A percentile compares a stretch with the other conserved stretches of the same genome.
phyloP scores from a whole-genome alignment of 2,113 vertebrate species.

The Menura novaehollandiae region DNA sequence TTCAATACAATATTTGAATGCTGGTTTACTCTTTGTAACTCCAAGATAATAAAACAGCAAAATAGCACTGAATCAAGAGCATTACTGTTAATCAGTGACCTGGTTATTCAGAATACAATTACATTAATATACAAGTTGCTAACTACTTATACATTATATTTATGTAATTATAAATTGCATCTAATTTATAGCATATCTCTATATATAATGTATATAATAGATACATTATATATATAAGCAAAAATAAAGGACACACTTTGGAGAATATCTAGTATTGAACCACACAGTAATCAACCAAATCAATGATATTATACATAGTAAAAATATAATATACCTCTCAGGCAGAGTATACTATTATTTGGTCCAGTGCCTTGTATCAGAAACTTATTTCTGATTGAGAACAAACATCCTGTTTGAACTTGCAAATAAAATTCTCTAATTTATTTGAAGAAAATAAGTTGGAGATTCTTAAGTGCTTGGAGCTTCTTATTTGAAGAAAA shows the following conservation, averaged over 20 bases:
- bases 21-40: neutral
- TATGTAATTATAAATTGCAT: neutral
- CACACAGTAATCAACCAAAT: neutral
- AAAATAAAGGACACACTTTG: neutral
- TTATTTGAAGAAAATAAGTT: neutral
- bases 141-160: neutral
- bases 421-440: neutral
- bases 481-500: neutral
- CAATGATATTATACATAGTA: neutral
- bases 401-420: neutral
- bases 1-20: neutral
- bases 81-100: neutral
- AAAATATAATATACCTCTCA: neutral
- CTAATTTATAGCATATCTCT: neutral
- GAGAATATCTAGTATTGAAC: neutral
- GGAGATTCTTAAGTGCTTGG: neutral
- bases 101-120: neutral
- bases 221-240: neutral
- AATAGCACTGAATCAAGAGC: neutral
- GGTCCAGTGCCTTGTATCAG: neutral
- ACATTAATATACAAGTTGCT: neutral
- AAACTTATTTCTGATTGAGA: neutral
- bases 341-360: neutral
- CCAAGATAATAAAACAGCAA: neutral
- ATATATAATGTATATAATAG: neutral